These are phyloP conservation scores for Parnassius glacialis DNA, from an alignment of 2,888 invertebrate species.

Conservation along the genomic window DNA sequence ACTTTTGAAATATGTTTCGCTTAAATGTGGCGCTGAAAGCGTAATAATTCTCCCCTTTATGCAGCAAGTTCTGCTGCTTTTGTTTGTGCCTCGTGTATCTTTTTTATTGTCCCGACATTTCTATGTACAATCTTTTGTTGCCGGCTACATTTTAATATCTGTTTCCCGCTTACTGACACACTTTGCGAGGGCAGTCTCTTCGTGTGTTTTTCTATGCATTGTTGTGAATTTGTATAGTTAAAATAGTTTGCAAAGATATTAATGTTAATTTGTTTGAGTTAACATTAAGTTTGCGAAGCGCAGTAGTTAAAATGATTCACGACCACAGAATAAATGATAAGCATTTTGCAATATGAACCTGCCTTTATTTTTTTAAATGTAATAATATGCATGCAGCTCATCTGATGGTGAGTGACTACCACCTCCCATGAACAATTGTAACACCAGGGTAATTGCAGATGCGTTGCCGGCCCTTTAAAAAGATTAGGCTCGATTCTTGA, in stretches of 20 bases:
- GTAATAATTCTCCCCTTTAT: constrained; percentile 76
- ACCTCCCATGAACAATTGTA: too few relatives aligned
- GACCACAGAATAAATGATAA: too few relatives aligned
- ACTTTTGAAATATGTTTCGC: constrained; percentile 79
- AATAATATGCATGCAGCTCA: too few relatives aligned
- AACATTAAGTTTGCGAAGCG: neutral
- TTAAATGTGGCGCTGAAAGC: constrained; percentile 79
- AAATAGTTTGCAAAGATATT: neutral
- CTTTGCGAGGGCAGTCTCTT: constrained; percentile 11
- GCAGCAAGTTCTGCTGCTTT: constrained; percentile 61
- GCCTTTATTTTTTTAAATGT: too few relatives aligned
- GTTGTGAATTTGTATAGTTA: constrained; percentile 1
- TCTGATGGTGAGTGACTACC: too few relatives aligned
- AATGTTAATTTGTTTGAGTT: neutral
- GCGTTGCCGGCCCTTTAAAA: too few relatives aligned
- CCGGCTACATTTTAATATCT: constrained; percentile 23
- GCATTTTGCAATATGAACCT: too few relatives aligned
- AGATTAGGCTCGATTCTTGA: too few relatives aligned
- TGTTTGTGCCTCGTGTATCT: constrained; percentile 57
- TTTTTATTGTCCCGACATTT: constrained; percentile 53
- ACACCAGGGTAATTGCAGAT: too few relatives aligned
- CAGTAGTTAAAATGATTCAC: neutral
- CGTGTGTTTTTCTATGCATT: constrained; percentile 12
- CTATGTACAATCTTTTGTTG: constrained; percentile 37
- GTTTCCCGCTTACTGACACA: constrained; percentile 16